These are phyloP conservation scores for Meriones unguiculatus DNA, from an alignment of 2,113 vertebrate species.

Conservation along the genomic window DNA sequence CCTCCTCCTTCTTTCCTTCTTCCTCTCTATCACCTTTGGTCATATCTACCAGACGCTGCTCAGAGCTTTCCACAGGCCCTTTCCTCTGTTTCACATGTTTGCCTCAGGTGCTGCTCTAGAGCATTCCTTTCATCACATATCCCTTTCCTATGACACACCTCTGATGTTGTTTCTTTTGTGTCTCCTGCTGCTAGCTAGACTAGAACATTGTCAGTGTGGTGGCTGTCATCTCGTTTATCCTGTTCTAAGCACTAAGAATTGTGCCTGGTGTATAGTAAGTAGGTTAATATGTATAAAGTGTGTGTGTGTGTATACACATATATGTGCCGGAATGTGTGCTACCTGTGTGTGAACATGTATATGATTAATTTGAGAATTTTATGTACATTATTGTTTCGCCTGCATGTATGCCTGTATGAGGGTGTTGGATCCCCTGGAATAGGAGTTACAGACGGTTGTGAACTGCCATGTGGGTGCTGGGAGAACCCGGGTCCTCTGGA, in stretches of 20 bases:
- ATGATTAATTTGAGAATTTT: no score
- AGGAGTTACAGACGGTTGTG: no score
- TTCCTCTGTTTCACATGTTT: not conserved
- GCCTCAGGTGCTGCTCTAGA: rapidly evolving
- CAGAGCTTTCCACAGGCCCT: not conserved
- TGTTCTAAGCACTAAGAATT: not conserved
- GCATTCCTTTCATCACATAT: not conserved
- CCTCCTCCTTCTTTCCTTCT: not conserved
- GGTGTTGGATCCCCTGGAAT: no score
- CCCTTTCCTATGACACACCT: not conserved
- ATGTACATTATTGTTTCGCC: no score
- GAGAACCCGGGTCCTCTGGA: no score
- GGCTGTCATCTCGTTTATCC: not conserved
- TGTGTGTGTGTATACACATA: not conserved
- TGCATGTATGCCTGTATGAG: no score
- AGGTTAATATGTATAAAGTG: not conserved
- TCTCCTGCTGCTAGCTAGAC: not conserved
- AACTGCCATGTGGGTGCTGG: no score
- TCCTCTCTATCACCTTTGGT: not conserved
- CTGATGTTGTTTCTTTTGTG: not conserved
- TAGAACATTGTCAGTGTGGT: not conserved
- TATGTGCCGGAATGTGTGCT: no score
- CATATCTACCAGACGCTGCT: not conserved
- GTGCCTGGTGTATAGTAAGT: not conserved
- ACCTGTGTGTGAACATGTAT: no score